Percentiles rank a stretch among this genome's conserved stretches.
Conservation (phyloP, 2,888 invertebrate species). For the Melitaea athalia region DNA sequence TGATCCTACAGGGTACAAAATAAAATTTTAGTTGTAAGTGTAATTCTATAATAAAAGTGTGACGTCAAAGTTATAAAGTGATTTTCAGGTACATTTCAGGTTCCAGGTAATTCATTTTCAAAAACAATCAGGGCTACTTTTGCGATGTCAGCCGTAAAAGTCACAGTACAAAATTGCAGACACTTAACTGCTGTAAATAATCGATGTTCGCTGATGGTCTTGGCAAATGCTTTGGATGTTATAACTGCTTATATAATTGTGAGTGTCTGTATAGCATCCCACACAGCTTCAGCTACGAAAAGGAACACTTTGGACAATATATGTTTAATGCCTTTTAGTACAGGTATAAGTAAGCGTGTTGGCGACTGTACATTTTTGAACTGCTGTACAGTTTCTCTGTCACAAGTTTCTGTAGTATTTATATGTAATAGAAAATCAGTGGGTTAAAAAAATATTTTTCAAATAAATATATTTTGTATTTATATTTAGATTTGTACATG, state of each 20-base stretch:
- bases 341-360: slow-evolving; percentile 28
- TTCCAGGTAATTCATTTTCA: slow-evolving; percentile 21
- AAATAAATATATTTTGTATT: not conserved
- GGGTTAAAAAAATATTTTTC: no score
- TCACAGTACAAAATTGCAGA: slow-evolving; percentile 18
- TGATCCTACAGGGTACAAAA: not conserved
- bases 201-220: slow-evolving; percentile 66
- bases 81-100: slow-evolving; percentile 42
- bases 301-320: slow-evolving; percentile 11
- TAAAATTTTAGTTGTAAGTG: not conserved
- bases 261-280: slow-evolving; percentile 34
- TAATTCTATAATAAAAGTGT: not conserved
- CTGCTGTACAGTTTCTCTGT: slow-evolving; percentile 32
- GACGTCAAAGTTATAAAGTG: not conserved
- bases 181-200: slow-evolving; percentile 54
- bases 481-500: not conserved
- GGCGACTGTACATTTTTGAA: slow-evolving; percentile 28
- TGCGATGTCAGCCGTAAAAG: slow-evolving; percentile 47
- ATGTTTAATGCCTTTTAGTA: slow-evolving; percentile 8
- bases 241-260: slow-evolving; percentile 39
- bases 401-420: slow-evolving; percentile 57
- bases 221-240: slow-evolving; percentile 77
- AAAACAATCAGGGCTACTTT: not conserved
- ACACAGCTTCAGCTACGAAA: slow-evolving; percentile 34
- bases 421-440: slow-evolving; percentile 36